Base-by-base conservation (phyloP, 23 tunicate genomes). In the Botrylloides violaceus region DNA sequence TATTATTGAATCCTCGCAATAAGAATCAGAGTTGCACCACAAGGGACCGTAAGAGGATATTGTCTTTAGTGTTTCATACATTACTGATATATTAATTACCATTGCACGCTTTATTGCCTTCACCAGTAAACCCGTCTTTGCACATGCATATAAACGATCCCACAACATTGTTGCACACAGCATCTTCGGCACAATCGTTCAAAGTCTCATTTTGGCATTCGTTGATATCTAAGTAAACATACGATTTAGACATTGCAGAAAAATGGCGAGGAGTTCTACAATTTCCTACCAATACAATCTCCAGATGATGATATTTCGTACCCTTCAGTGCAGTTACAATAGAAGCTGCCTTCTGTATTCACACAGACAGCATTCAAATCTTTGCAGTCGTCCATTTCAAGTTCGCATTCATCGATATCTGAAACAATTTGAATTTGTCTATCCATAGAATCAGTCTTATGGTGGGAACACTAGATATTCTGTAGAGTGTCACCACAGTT, bases 61-160 rank as follows among this genome's bases (percentile, higher is more conserved):
- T n/a, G n/a, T n/a, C n/a, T n/a, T n/a, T n/a, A n/a, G n/a, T n/a
- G n/a, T n/a, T n/a, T n/a, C 29, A 29, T 76, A 43, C 47, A 59
- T 7, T 65, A 5, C n/a, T 21, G 9, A 22, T n/a, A n/a, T n/a
- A n/a, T n/a, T n/a, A n/a, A n/a, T 36, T 62, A 76, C 80, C 80
- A 12, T 71, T 79, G 36, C 83, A 79, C 2, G 27, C 43, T n/a
- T 72, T 75, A 58, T 53, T 23, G 29, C 77, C 82, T 24, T 77
- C 76, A 4, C 77, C 77, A 36, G 64, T 37, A 43, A 36, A 77
- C 4, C 88, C 88, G 3, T 31, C 34, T 15, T 32, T 39, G 66
- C 88, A 82, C 21, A 37, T 30, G 38, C 88, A 82, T 56, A 32
- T 56, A 50, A 33, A 82, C 9, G 65, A 37, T 12, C 88, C 88